Evolutionary conservation across 1,140 invertebrate genomes (phyloP).

Genomic region (Drosophila santomea): DNA sequence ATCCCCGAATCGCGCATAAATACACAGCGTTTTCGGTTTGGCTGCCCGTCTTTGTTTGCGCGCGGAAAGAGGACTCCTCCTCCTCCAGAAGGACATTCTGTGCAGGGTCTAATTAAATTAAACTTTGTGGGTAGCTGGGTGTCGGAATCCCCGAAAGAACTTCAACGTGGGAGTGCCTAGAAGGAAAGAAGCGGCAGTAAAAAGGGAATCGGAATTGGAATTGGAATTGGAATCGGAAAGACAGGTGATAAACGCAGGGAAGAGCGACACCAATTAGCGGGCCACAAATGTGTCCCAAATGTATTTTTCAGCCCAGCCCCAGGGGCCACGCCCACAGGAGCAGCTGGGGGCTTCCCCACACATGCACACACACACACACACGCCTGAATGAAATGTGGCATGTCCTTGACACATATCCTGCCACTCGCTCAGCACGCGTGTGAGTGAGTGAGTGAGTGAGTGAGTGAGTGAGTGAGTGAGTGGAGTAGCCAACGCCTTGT

Average conservation of each 20-base stretch:
- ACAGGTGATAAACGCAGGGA: conserved; percentile 29
- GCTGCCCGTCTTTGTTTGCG: background rate
- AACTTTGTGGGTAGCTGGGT: background rate
- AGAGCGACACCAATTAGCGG: conserved; percentile 72
- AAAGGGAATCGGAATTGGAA: background rate
- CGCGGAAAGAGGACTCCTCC: too few species aligned
- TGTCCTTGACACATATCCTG: conserved; percentile 79
- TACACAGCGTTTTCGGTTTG: background rate
- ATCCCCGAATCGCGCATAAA: conserved; percentile 2
- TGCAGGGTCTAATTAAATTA: too few species aligned
- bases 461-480: conserved; percentile 13
- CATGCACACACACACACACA: conserved; percentile 13
- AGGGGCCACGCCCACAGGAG: conserved; percentile 35
- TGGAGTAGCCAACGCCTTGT: conserved; percentile 62
- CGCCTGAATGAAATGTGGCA: conserved; percentile 28
- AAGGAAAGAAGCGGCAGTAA: conserved; percentile 24
- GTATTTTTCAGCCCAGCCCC: conserved; percentile 31
- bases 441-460: conserved; percentile 10
- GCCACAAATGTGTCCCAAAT: conserved; percentile 72
- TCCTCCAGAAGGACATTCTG: too few species aligned
- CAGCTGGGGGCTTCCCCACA: background rate
- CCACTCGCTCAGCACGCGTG: conserved; percentile 58
- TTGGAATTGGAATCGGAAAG: background rate
- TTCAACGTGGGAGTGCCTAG: conserved; percentile 55
- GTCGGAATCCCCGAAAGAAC: background rate